These are phyloP conservation scores for Habrosyne pyritoides DNA, from an alignment of 2,888 invertebrate genomes.

Conservation along the genomic window DNA sequence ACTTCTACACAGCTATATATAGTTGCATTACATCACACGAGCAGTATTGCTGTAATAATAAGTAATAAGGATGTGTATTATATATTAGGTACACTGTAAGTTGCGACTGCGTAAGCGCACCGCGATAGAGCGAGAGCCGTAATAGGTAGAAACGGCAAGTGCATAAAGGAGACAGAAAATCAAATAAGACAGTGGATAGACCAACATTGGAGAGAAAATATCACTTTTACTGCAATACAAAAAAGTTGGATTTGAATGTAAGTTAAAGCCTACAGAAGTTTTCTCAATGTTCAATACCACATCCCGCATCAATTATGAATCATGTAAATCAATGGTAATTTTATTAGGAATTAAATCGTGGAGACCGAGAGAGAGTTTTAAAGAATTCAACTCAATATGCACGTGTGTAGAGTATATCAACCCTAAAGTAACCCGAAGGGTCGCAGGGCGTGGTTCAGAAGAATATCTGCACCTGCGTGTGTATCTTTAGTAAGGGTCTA, in stretches of 20 bases:
- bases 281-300: not conserved
- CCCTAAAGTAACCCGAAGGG: constrained; percentile 24
- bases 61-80: constrained; percentile 44
- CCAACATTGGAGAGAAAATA: constrained; percentile 25
- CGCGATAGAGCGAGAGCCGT: constrained; percentile 16
- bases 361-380: not conserved
- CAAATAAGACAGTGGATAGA: constrained; percentile 18
- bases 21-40: constrained; percentile 49
- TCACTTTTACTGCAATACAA: not conserved
- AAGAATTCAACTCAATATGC: not conserved
- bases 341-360: too few species aligned
- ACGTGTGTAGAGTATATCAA: constrained; percentile 1
- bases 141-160: constrained; percentile 38
- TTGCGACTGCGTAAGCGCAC: constrained; percentile 34
- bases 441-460: constrained; percentile 44
- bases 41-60: constrained; percentile 48
- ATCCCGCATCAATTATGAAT: too few species aligned
- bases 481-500: constrained; percentile 54
- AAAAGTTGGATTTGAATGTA: not conserved
- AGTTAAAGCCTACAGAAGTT: not conserved
- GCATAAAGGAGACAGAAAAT: constrained; percentile 30
- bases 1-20: too few species aligned
- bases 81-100: constrained; percentile 17
- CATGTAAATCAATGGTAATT: too few species aligned
- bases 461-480: constrained; percentile 57